Evolutionary conservation across 2,888 invertebrate species (phyloP).

Genomic region (Tachina grossa): DNA sequence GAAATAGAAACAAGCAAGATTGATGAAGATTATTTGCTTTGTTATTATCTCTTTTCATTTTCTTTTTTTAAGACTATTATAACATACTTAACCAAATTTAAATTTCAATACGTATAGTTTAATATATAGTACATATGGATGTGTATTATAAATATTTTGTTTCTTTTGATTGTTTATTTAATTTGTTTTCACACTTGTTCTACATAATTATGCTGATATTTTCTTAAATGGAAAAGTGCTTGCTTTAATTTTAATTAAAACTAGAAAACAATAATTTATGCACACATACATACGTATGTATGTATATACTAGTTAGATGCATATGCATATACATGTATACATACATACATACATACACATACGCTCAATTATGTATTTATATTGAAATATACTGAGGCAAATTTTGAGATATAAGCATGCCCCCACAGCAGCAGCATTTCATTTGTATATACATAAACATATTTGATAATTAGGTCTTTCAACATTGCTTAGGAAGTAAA

Average conservation of each 20-base stretch:
- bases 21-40: slow-evolving; percentile 28
- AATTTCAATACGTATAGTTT: slow-evolving; percentile 46
- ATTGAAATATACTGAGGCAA: slow-evolving; percentile 4
- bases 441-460: background rate
- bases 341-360: slow-evolving; percentile 24
- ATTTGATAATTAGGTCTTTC: background rate
- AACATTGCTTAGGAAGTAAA: too few species aligned
- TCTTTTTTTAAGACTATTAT: slow-evolving; percentile 29
- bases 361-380: slow-evolving; percentile 9
- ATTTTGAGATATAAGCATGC: slow-evolving; percentile 5
- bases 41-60: background rate
- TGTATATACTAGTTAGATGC: slow-evolving; percentile 25
- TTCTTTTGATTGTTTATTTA: slow-evolving; percentile 21
- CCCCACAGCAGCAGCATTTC: background rate
- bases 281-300: slow-evolving; percentile 45
- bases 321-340: slow-evolving; percentile 43
- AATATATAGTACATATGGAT: slow-evolving; percentile 13
- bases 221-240: slow-evolving; percentile 37
- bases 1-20: slow-evolving; percentile 46
- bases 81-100: slow-evolving; percentile 35
- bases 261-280: slow-evolving; percentile 72
- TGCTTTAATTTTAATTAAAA: slow-evolving; percentile 61
- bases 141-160: slow-evolving; percentile 22
- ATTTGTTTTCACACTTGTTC: slow-evolving; percentile 37
- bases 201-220: slow-evolving; percentile 41